Conservation (phyloP, 1,140 invertebrate genomes). For the Lucilia cuprina region DNA sequence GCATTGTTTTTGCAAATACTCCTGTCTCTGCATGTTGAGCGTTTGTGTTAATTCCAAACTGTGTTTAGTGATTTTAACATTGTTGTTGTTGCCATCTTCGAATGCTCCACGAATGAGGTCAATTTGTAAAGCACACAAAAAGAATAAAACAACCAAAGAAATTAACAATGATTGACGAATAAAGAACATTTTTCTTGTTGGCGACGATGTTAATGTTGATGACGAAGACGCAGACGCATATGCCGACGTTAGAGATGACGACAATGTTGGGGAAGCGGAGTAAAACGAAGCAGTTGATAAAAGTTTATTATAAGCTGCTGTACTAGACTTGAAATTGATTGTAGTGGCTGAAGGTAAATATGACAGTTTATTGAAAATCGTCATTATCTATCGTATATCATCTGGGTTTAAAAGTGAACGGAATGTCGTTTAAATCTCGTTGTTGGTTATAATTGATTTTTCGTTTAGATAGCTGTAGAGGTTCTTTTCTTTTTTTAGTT, state of each 20-base stretch:
- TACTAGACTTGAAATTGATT: neutral
- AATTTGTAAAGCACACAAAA: conserved; percentile 36
- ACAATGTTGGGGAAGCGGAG: neutral
- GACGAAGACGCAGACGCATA: neutral
- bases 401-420: conserved; percentile 29
- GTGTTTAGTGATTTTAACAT: conserved; percentile 62
- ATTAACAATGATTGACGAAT: conserved; percentile 34
- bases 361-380: conserved; percentile 5
- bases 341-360: neutral
- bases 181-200: conserved; percentile 11
- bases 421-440: conserved; percentile 9
- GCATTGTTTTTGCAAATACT: conserved; percentile 73
- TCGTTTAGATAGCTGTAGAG: neutral
- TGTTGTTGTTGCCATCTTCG: conserved; percentile 60
- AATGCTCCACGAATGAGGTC: conserved; percentile 44
- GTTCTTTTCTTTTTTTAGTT: conserved; percentile 25
- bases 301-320: neutral
- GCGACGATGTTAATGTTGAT: neutral
- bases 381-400: conserved; percentile 13
- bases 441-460: neutral
- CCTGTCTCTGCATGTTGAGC: conserved; percentile 71
- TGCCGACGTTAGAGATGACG: neutral
- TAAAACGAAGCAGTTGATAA: conserved; percentile 4
- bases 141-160: conserved; percentile 10
- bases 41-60: conserved; percentile 69